Percentiles rank a stretch among this genome's conserved stretches.
These are phyloP conservation scores for Symphodus melops DNA, from an alignment of 2,113 vertebrate genomes.

Conservation along the genomic window DNA sequence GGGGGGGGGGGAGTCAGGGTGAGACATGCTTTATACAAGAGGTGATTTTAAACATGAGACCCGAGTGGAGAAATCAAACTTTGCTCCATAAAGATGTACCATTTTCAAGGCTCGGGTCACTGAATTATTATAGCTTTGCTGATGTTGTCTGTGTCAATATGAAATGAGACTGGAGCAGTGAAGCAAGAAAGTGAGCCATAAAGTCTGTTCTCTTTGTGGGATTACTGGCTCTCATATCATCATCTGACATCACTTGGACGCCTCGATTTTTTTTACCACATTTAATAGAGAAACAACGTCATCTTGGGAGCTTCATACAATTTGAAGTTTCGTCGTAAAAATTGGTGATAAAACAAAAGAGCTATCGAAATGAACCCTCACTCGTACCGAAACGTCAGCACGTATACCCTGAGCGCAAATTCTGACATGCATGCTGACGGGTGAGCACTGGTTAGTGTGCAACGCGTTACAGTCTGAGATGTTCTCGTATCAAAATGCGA, in stretches of 20 bases:
- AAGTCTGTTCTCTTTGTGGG: slow-evolving; percentile 45
- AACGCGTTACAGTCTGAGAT: neutral
- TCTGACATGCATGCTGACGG: slow-evolving; percentile 31
- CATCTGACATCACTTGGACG: slow-evolving; percentile 35
- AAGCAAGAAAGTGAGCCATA: slow-evolving; percentile 47
- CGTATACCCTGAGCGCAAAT: slow-evolving; percentile 34
- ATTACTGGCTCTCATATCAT: slow-evolving; percentile 35
- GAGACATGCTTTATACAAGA: slow-evolving; percentile 34
- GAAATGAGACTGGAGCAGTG: slow-evolving; percentile 44
- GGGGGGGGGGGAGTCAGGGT: slow-evolving; percentile 42
- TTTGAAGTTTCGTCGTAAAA: neutral
- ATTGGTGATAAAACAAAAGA: slow-evolving; percentile 60
- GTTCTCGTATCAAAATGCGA: slow-evolving; percentile 12
- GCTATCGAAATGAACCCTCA: slow-evolving; percentile 57
- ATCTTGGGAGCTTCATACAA: slow-evolving; percentile 63
- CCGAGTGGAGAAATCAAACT: slow-evolving; percentile 33
- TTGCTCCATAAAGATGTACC: slow-evolving; percentile 32
- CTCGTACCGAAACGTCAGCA: slow-evolving; percentile 49
- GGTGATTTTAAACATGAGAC: slow-evolving; percentile 23
- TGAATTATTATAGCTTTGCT: slow-evolving; percentile 55
- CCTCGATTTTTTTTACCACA: slow-evolving; percentile 40
- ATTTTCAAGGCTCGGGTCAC: slow-evolving; percentile 43
- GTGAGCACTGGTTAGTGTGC: slow-evolving; percentile 22
- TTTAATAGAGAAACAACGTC: slow-evolving; percentile 46
- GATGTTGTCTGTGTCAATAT: slow-evolving; percentile 57